Conservation (phyloP, 2,797 vertebrate genomes). For the Phalloptychus januarius region DNA sequence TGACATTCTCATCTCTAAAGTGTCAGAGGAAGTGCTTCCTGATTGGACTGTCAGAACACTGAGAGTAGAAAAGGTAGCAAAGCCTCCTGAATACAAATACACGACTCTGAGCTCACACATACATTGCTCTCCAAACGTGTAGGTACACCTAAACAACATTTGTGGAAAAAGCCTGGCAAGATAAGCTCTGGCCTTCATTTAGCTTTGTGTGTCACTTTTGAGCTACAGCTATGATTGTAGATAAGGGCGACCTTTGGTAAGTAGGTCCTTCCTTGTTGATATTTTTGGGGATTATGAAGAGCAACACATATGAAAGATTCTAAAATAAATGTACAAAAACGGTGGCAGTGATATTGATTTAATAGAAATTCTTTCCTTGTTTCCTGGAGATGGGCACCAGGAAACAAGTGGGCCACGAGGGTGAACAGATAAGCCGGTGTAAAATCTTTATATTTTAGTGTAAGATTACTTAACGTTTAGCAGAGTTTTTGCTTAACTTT, state of each 20-base stretch:
- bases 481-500: neutral
- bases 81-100: neutral
- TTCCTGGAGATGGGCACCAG: neutral
- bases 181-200: neutral
- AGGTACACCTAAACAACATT: neutral
- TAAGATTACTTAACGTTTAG: neutral
- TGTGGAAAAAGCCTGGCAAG: neutral
- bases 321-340: neutral
- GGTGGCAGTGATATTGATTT: neutral
- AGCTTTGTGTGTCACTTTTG: neutral
- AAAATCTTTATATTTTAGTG: neutral
- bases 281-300: neutral
- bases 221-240: neutral
- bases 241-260: neutral
- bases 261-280: neutral
- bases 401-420: too few species aligned
- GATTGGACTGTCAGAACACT: constrained; percentile 97
- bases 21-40: constrained; percentile 89
- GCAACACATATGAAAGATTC: neutral
- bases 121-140: neutral
- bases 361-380: neutral
- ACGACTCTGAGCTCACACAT: neutral
- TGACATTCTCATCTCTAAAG: constrained; percentile 96
- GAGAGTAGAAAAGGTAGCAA: constrained; percentile 93
- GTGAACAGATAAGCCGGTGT: neutral